Evolutionary conservation across 1,140 invertebrate species (phyloP), one percentile per base, ranked within the genome.

Genomic region (Bilobella aurantiaca): DNA sequence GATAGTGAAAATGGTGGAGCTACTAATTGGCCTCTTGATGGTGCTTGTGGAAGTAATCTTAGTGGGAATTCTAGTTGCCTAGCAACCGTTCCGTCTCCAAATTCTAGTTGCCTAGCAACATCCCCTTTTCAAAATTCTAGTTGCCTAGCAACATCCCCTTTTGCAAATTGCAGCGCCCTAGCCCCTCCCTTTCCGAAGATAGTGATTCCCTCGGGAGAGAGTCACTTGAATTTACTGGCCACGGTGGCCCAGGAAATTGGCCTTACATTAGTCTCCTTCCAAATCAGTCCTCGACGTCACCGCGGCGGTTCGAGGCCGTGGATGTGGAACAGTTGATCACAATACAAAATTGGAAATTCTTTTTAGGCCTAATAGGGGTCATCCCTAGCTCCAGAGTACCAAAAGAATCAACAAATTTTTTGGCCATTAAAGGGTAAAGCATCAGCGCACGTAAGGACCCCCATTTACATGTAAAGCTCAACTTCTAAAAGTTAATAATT

Each of bases 201-300:
- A 21, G 59, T 62, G 3, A 62, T 62, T 62, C 46, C 59, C 32
- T 49, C 68, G 32, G 65, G 63, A 57, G 65, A 69, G 27, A 68
- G 63, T 66, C 65, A 68, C 63, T 61, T 73, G 34, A 62, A 67
- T 67, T 57, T 73, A 21, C 57, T 73, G 29, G 71, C 71, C 27
- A 73, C 71, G 27, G 71, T 73, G 16, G 71, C 71, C 23, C 66
- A 70, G 29, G 71, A 73, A 56, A 68, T 69, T 58, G 71, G 68
- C n/a, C 59, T 23, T 62, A 42, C 28, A 42, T 62, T 8, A 14
- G 5, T 25, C 32, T 21, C 25, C 23, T 53, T 14, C 46, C 47
- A 49, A 59, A 67, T 47, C 31, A 37, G 62, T 49, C 29, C 29
- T 46, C 53, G n/a, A n/a, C n/a, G n/a, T n/a, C 25, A 32, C 27